Conservation (phyloP, 2,113 vertebrate species). For the Empidonax traillii region DNA sequence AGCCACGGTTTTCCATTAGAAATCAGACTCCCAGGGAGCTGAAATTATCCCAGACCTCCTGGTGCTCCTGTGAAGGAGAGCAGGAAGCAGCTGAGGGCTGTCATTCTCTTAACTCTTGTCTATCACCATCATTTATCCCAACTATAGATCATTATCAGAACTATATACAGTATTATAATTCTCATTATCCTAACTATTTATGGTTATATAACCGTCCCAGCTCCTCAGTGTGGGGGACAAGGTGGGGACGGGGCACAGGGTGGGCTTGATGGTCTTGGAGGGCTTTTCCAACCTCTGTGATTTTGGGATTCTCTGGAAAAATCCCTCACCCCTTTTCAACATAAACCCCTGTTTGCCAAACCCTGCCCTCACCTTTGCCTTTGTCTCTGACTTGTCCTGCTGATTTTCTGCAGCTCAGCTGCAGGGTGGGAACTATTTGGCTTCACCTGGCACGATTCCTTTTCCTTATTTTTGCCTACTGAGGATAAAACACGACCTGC, state of each 20-base stretch:
- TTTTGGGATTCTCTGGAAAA: neutral
- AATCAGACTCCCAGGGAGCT: neutral
- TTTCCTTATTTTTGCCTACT: neutral
- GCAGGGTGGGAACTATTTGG: neutral
- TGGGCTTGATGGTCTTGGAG: fast-evolving
- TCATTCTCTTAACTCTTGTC: neutral
- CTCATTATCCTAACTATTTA: too few species aligned
- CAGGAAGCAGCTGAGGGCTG: neutral
- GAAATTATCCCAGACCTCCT: neutral
- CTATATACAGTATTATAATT: too few species aligned
- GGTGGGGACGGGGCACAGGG: fast-evolving
- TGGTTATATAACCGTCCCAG: neutral
- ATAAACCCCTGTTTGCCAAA: neutral
- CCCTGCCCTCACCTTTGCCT: neutral
- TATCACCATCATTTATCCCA: neutral
- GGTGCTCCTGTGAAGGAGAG: neutral
- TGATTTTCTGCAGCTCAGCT: neutral
- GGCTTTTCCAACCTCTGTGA: neutral
- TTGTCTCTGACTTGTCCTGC: neutral
- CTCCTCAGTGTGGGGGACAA: neutral
- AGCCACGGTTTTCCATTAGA: neutral
- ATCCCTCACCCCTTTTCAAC: neutral
- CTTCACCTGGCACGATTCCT: neutral
- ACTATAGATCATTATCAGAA: too few species aligned
- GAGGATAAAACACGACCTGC: neutral